Evolutionary conservation across 2,113 vertebrate genomes (phyloP), one percentile per base, ranked within the genome.

Genomic region (Hucho hucho): DNA sequence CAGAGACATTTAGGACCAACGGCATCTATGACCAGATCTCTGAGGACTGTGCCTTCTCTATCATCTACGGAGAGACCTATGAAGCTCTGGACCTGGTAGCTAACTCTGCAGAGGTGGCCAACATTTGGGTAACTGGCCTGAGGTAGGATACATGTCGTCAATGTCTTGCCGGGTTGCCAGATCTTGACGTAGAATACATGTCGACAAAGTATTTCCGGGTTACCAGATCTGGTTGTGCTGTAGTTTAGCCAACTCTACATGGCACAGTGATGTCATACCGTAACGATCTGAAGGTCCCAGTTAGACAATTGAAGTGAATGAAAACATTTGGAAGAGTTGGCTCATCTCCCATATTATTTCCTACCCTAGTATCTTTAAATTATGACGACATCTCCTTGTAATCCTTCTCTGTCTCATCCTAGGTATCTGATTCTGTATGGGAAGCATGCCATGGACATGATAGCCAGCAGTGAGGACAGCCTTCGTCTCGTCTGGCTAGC

Each of bases 81-180:
- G 96, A 98, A 77, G 95, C 95, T 3, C 85, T 98, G 70, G 97
- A 98, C 90, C 91, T 98, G 86, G 96, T 98, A 84, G 97, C 96
- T 69, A 95, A 95, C 87, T 96, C 95, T 68, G 94, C 96, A 70
- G 97, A 98, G 16, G 79, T 97, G 85, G 95, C 96, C 3, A 97
- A 97, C 86, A 95, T 98, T 90, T 98, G 97, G 97, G 96, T 98
- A 70, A 98, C 96, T 9, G 97, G 97, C 78, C 93, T 98, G 79
- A 93, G 97, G 84, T 98, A 95, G 26, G 77, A 63, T 5, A 58
- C 63, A 18, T 61, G 28, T 32, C 11, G 0, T 22, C 7, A 12
- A 32, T 18, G 24, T 63, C 49, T 18, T 53, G 49, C 12, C 4
- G 16, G 49, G 37, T 43, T 43, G 37, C 37, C 37, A 43, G 37